phyloP scores from a whole-genome alignment of 2,797 vertebrate species.

The Hapalemur alaotrensis region DNA sequence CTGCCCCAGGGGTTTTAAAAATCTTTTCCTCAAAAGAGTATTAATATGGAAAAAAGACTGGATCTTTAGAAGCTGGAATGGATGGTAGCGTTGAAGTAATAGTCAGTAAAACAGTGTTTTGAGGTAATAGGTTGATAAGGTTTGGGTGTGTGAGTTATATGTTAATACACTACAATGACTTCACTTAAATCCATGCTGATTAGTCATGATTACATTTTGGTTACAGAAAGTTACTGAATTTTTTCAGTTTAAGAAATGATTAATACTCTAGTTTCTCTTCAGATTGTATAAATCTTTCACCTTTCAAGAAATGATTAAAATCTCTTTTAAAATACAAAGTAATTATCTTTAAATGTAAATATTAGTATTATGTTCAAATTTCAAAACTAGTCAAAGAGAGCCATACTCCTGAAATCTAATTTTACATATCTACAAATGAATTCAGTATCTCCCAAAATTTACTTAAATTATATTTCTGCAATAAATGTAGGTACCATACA shows the following conservation, averaged over 20 bases:
- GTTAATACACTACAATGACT: neutral
- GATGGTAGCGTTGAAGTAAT: neutral
- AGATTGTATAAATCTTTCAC: no score
- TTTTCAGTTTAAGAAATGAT: neutral
- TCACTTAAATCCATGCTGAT: neutral
- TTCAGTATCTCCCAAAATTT: neutral
- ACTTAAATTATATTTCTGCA: neutral
- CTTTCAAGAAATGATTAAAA: neutral
- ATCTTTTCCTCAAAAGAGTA: neutral
- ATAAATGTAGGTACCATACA: neutral
- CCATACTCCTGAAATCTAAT: neutral
- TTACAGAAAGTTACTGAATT: neutral
- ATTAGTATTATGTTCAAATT: neutral
- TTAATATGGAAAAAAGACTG: neutral
- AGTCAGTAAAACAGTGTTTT: neutral
- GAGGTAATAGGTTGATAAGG: neutral
- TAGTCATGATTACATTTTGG: neutral
- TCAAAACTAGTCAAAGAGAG: neutral
- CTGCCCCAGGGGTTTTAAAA: neutral
- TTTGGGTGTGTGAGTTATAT: neutral
- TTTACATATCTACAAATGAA: neutral
- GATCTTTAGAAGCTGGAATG: neutral
- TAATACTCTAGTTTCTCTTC: neutral
- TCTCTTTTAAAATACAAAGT: neutral
- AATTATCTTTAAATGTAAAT: neutral